A percentile compares a stretch with the other conserved stretches of the same genome.
Evolutionary conservation across 2,797 vertebrate genomes (phyloP).

Genomic region (Malurus splendens): DNA sequence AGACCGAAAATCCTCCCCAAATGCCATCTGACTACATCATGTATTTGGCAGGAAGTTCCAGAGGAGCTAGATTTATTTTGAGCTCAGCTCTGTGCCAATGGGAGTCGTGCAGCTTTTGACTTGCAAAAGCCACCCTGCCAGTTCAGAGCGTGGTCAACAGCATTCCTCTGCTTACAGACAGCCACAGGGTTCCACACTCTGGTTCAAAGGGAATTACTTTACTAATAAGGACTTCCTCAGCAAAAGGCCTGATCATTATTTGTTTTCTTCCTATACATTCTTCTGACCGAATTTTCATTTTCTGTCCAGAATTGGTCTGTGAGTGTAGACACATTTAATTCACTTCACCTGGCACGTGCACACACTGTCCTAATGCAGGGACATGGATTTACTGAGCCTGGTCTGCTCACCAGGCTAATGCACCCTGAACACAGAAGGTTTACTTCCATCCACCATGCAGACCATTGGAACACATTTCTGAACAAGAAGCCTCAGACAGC

Average conservation of each 20-base stretch:
- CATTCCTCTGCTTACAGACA: background rate
- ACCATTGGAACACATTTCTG: background rate
- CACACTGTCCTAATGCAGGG: accelerated
- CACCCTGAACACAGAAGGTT: background rate
- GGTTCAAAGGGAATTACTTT: background rate
- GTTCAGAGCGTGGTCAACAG: background rate
- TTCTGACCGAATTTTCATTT: background rate
- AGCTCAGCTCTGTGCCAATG: constrained; percentile 12
- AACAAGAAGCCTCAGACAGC: background rate
- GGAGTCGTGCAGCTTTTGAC: background rate
- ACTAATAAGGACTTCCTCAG: background rate
- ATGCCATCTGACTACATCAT: constrained; percentile 30
- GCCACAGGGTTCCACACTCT: background rate
- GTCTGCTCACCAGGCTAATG: accelerated
- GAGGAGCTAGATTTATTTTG: constrained; percentile 16
- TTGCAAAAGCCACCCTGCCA: background rate
- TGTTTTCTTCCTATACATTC: background rate
- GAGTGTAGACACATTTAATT: accelerated
- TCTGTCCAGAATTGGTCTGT: accelerated
- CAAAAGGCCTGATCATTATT: background rate
- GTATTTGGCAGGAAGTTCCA: constrained; percentile 10
- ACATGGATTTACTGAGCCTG: background rate
- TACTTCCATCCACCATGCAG: accelerated
- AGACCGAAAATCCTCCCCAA: background rate
- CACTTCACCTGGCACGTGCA: background rate